phyloP scores from a whole-genome alignment of 2,888 invertebrate species.

The Polietes domitor region DNA sequence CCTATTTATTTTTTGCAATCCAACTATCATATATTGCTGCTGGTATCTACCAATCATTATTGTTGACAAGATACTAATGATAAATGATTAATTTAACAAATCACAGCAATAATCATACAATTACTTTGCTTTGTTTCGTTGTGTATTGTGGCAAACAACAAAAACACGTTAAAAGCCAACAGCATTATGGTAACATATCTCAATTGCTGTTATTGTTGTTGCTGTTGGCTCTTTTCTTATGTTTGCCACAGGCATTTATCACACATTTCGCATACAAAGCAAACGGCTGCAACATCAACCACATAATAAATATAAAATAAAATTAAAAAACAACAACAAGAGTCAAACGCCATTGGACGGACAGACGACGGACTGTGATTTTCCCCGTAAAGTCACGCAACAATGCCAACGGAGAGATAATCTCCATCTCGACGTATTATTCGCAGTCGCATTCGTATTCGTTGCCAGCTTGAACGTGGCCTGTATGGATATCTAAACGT shows the following conservation, averaged over 20 bases:
- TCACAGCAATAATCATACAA: too few species aligned
- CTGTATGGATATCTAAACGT: neutral
- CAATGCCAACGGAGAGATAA: conserved; percentile 18
- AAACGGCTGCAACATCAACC: neutral
- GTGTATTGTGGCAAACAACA: too few species aligned
- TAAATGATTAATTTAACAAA: too few species aligned
- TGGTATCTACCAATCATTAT: too few species aligned
- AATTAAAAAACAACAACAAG: too few species aligned
- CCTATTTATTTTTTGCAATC: too few species aligned
- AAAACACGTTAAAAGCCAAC: neutral
- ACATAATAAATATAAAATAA: conserved; percentile 7
- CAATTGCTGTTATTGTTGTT: neutral
- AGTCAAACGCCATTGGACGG: neutral
- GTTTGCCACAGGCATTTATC: conserved; percentile 2
- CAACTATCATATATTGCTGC: too few species aligned
- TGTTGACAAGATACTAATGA: too few species aligned
- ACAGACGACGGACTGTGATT: neutral
- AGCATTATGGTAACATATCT: conserved; percentile 1
- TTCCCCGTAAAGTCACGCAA: conserved; percentile 27
- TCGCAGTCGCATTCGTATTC: neutral
- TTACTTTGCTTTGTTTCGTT: too few species aligned
- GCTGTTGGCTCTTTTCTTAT: neutral
- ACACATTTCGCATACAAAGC: conserved; percentile 8
- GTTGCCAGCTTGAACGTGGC: neutral
- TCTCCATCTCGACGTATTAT: neutral